Evolutionary conservation across 2,888 invertebrate genomes (phyloP).

Genomic region (Dione juno): DNA sequence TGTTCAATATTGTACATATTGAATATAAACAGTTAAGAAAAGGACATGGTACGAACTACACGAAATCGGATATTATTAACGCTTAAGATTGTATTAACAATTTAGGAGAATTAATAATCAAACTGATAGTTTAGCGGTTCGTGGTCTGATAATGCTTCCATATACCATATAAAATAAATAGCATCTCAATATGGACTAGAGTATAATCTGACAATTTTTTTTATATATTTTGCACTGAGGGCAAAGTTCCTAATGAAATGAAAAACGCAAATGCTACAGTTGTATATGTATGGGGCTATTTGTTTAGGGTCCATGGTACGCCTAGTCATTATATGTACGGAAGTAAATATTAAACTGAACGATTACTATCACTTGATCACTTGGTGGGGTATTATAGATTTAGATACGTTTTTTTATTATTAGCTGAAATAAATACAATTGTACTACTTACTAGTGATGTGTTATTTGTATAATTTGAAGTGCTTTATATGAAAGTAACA

Average conservation of each 20-base stretch:
- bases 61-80: slow-evolving; percentile 61
- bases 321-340: slow-evolving; percentile 79
- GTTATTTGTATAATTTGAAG: not conserved
- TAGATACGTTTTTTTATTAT: slow-evolving; percentile 53
- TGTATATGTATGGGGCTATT: slow-evolving; percentile 49
- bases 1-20: not conserved
- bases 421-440: slow-evolving; percentile 16
- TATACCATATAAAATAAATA: slow-evolving; percentile 51
- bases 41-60: slow-evolving; percentile 25
- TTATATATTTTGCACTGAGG: slow-evolving; percentile 73
- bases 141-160: slow-evolving; percentile 68
- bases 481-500: too few relatives aligned
- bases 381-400: slow-evolving; percentile 58
- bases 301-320: slow-evolving; percentile 76
- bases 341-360: slow-evolving; percentile 66
- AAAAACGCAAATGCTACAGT: slow-evolving; percentile 36
- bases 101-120: slow-evolving; percentile 63
- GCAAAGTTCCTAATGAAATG: slow-evolving; percentile 74
- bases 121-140: slow-evolving; percentile 68
- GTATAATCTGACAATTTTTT: slow-evolving; percentile 53
- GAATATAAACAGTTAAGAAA: slow-evolving; percentile 1
- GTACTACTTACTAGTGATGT: slow-evolving; percentile 5
- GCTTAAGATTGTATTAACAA: slow-evolving; percentile 74
- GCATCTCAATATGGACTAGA: slow-evolving; percentile 57
- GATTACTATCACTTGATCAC: slow-evolving; percentile 57